Evolutionary conservation across 2,113 vertebrate species (phyloP), one percentile per base, ranked within the genome.

Genomic region (Asarcornis scutulata): DNA sequence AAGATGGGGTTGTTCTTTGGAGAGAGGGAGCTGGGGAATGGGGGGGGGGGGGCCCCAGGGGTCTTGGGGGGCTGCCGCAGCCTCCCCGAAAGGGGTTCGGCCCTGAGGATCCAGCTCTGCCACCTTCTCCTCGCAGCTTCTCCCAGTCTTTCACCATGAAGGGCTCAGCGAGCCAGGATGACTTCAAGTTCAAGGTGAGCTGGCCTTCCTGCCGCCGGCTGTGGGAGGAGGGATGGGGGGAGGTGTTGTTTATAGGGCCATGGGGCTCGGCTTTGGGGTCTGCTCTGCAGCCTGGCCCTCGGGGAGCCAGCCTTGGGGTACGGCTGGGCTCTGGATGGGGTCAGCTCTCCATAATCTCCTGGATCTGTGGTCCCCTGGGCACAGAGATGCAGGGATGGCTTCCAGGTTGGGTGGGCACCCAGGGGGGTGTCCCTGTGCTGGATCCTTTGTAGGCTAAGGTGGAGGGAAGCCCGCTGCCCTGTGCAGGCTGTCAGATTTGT

Each of bases 111-210:
- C 42, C 11, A 8, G 42, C 48, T 88, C 42, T 73, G 9, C 4
- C 66, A 17, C 7, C 74, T 38, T 82, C 72, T 82, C 48, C 60
- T 83, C 86, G 27, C 95, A 99, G 99, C 91, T 97, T 99, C 58
- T 98, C 98, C 50, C 98, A 98, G 88, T 98, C 98, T 20, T 98
- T 98, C 76, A 98, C 98, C 74, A 99, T 99, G 98, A 99, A 99
- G 96, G 98, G 98, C 23, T 99, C 99, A 48, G 99, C 98, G 91
- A 99, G 99, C 97, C 99, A 99, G 40, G 99, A 99, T 77, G 99
- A 99, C 93, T 99, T 99, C 98, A 99, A 99, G 95, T 96, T 98
- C 67, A 99, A 99, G 99, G 99, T 99, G 96, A 97, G 96, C 72
- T 80, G 73, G 13, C 11, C 15, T 82, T 86, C 46, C 50, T 32